Evolutionary conservation across 2,113 vertebrate genomes (phyloP).

Genomic region (Dasyurus viverrinus): DNA sequence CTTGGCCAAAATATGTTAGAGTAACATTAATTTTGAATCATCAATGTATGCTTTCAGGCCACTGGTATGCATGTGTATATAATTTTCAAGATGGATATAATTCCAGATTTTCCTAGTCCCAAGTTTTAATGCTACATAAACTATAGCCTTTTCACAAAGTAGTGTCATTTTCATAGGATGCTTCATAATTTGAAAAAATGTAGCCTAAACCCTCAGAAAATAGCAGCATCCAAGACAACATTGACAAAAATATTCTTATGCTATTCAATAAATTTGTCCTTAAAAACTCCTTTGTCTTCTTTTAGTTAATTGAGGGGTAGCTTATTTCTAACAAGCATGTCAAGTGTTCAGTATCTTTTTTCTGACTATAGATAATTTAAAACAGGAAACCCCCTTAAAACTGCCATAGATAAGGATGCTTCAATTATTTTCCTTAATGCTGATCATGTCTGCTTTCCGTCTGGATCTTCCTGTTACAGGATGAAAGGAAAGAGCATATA

Average conservation of each 20-base stretch:
- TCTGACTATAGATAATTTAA: background rate
- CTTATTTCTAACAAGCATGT: background rate
- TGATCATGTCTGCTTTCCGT: background rate
- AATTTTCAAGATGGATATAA: background rate
- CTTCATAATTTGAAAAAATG: background rate
- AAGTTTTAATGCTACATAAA: background rate
- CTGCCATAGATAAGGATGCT: background rate
- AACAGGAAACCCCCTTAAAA: slow-evolving; percentile 1
- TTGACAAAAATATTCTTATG: background rate
- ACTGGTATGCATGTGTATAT: background rate
- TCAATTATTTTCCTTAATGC: background rate
- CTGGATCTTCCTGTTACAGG: background rate
- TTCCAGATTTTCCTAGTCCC: background rate
- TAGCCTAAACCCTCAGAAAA: background rate
- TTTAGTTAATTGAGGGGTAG: background rate
- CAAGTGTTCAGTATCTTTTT: background rate
- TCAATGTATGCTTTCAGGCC: background rate
- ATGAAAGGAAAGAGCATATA: background rate
- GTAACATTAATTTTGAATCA: background rate
- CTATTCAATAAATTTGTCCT: background rate
- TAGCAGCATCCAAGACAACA: background rate
- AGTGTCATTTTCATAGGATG: background rate
- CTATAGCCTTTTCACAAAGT: background rate
- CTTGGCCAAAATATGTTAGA: background rate
- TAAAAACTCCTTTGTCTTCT: background rate